These are phyloP conservation scores for Sialis lutaria DNA, from an alignment of 2,888 invertebrate genomes.

Conservation along the genomic window DNA sequence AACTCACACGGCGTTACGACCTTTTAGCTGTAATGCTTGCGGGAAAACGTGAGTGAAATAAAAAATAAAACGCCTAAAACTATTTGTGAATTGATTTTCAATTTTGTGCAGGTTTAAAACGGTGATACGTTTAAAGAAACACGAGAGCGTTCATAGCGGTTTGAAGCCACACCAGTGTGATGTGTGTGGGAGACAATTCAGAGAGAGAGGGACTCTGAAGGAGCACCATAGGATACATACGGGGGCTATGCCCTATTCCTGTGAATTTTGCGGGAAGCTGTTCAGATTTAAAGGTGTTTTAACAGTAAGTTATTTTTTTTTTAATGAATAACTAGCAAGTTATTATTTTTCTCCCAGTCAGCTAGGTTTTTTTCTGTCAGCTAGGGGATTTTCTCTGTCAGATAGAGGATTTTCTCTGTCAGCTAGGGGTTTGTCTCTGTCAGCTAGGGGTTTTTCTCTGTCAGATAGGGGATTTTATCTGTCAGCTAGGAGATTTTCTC, in stretches of 20 bases:
- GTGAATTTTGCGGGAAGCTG: conserved; percentile 56
- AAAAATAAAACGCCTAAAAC: no score
- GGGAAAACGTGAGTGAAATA: conserved; percentile 25
- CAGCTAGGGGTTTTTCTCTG: no score
- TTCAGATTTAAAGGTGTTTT: conserved; percentile 61
- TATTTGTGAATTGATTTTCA: conserved; percentile 1
- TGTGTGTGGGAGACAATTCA: conserved; percentile 39
- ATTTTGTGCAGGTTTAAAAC: conserved; percentile 34
- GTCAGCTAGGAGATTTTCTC: no score
- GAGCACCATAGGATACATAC: conserved; percentile 63
- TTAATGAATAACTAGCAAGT: no score
- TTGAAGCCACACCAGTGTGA: conserved; percentile 42
- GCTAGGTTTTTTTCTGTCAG: no score
- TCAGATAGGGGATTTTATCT: no score
- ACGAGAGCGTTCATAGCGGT: conserved; percentile 37
- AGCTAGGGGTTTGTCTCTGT: no score
- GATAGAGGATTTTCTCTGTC: no score
- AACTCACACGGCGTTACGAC: conserved; percentile 31
- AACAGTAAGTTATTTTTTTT: conserved; percentile 27
- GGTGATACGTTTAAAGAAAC: conserved; percentile 33
- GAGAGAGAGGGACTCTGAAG: conserved; percentile 52
- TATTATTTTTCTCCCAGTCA: no score
- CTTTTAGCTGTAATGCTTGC: conserved; percentile 29
- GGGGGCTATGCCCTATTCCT: conserved; percentile 59
- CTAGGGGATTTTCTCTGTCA: no score